Evolutionary conservation across 2,888 invertebrate species (phyloP).

Genomic region (Nowickia ferox): DNA sequence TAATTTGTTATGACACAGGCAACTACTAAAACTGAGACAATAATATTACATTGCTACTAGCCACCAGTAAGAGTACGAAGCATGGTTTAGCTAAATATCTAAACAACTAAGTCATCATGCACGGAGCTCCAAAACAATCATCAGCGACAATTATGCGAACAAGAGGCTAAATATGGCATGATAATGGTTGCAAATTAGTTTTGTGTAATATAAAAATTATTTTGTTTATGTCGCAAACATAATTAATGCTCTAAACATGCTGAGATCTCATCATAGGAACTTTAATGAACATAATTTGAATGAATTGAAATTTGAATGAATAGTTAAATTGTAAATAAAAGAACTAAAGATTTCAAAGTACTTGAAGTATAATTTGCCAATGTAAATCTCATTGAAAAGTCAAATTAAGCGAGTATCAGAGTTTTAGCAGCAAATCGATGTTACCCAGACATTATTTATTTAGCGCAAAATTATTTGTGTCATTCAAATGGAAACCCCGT

Average conservation of each 20-base stretch:
- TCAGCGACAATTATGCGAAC: conserved; percentile 57
- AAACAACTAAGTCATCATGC: conserved; percentile 8
- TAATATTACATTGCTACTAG: conserved; percentile 11
- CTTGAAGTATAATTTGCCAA: neutral
- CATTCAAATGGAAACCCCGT: too few relatives aligned
- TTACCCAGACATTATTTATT: too few relatives aligned
- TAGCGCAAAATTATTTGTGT: too few relatives aligned
- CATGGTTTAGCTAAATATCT: conserved; percentile 2
- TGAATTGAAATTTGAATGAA: conserved; percentile 5
- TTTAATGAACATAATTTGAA: conserved; percentile 1
- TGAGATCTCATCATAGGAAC: neutral
- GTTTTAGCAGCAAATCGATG: too few relatives aligned
- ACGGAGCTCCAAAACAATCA: conserved; percentile 9
- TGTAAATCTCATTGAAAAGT: too few relatives aligned
- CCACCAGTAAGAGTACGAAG: neutral
- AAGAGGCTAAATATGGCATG: conserved; percentile 46
- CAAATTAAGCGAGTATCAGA: too few relatives aligned
- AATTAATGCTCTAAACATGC: neutral
- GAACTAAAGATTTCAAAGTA: neutral
- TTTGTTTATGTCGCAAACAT: conserved; percentile 20
- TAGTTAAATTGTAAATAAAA: neutral
- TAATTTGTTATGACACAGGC: conserved; percentile 68
- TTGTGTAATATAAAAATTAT: conserved; percentile 25
- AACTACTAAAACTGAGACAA: conserved; percentile 52
- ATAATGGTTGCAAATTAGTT: conserved; percentile 59